These are phyloP conservation scores for Chrysomela aeneicollis DNA, from an alignment of 2,888 invertebrate genomes.

Conservation along the genomic window DNA sequence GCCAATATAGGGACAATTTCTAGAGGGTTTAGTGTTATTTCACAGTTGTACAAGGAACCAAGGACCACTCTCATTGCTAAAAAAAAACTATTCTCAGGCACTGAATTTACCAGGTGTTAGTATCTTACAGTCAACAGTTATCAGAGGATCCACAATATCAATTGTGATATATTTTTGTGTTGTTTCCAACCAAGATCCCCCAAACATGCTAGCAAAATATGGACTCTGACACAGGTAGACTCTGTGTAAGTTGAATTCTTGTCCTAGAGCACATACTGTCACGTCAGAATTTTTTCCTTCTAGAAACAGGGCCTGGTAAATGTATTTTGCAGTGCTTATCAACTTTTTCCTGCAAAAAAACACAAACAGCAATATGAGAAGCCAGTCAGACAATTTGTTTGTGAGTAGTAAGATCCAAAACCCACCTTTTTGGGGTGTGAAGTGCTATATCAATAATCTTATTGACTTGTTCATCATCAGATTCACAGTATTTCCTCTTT, in stretches of 20 bases:
- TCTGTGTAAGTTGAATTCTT: conserved; percentile 79
- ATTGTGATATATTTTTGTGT: conserved; percentile 71
- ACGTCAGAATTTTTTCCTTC: conserved; percentile 81
- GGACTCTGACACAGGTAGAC: conserved; percentile 82
- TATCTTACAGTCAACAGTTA: conserved; percentile 70
- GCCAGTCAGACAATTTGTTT: too few relatives aligned
- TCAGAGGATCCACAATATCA: conserved; percentile 75
- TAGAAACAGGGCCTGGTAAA: conserved; percentile 78
- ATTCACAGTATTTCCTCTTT: conserved; percentile 67
- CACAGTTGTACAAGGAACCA: conserved; percentile 80
- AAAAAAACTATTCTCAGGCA: conserved; percentile 46
- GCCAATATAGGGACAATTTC: conserved; percentile 74
- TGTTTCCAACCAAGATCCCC: conserved; percentile 79
- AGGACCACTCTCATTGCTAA: conserved; percentile 74
- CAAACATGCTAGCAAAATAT: conserved; percentile 83
- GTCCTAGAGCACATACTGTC: conserved; percentile 73
- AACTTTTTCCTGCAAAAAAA: conserved; percentile 68
- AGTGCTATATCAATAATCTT: conserved; percentile 66
- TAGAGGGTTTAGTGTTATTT: conserved; percentile 73
- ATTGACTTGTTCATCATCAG: conserved; percentile 63
- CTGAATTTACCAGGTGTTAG: not conserved
- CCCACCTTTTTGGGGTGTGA: conserved; percentile 72
- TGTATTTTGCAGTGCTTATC: conserved; percentile 77
- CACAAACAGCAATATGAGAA: too few relatives aligned
- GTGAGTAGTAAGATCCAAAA: too few relatives aligned